phyloP scores from a whole-genome alignment of 2,797 vertebrate species.

The Decapterus maruadsi region DNA sequence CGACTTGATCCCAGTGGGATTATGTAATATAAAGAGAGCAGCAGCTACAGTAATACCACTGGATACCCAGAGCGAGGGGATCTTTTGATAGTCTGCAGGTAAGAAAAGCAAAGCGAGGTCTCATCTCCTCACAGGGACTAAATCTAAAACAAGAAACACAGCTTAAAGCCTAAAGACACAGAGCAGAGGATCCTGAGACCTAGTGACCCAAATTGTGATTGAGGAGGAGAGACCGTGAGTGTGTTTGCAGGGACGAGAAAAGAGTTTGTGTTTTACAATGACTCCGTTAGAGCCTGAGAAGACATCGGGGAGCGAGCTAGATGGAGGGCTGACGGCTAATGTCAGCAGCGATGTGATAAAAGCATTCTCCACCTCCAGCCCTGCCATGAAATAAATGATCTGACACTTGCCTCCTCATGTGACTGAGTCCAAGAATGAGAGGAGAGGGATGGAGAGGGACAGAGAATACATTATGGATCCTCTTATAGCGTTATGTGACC shows the following conservation, averaged over 20 bases:
- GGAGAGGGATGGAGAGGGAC: neutral
- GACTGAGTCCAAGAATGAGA: neutral
- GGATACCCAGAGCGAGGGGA: neutral
- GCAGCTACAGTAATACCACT: neutral
- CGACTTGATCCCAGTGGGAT: slow-evolving; percentile 12
- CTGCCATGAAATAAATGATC: slow-evolving; percentile 48
- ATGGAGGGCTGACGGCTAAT: slow-evolving; percentile 17
- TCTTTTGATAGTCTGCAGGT: slow-evolving; percentile 1
- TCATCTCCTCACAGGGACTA: neutral
- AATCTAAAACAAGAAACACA: slow-evolving; percentile 13
- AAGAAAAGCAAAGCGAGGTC: slow-evolving; percentile 5
- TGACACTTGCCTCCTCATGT: slow-evolving; percentile 40
- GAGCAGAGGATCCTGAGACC: slow-evolving; percentile 7
- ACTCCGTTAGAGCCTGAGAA: slow-evolving; percentile 6
- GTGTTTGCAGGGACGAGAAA: slow-evolving; percentile 5
- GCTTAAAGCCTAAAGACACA: slow-evolving; percentile 9
- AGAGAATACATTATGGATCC: neutral
- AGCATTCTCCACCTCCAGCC: slow-evolving; percentile 32
- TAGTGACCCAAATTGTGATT: slow-evolving; percentile 22
- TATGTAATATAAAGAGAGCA: slow-evolving; percentile 14
- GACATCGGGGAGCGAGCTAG: slow-evolving; percentile 6
- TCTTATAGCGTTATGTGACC: neutral
- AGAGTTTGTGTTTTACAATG: slow-evolving; percentile 21
- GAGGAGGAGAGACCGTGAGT: neutral
- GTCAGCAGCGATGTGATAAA: slow-evolving; percentile 39